Evolutionary conservation across 2,113 vertebrate genomes (phyloP).

Genomic region (Tautogolabrus adspersus): DNA sequence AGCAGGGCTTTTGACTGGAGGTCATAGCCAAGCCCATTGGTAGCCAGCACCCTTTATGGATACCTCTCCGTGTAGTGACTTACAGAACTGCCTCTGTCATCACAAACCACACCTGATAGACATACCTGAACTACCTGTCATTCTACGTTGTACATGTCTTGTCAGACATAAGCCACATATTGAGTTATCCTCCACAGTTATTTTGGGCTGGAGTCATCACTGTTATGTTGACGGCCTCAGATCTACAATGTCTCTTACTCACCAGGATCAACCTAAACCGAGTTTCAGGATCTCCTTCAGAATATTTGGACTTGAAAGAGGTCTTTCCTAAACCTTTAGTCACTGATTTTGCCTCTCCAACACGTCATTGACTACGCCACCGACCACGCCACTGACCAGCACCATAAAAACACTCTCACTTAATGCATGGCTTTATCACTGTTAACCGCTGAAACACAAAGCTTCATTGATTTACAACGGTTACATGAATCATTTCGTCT

Average conservation of each 20-base stretch:
- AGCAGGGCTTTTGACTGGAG: not conserved
- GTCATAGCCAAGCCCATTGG: too few species aligned
- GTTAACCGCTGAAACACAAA: not conserved
- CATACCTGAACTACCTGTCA: not conserved
- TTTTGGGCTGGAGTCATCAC: not conserved
- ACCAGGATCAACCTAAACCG: not conserved
- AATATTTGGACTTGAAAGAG: not conserved
- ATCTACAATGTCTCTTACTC: not conserved
- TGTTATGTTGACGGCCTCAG: not conserved
- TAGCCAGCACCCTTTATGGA: not conserved
- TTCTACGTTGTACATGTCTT: not conserved
- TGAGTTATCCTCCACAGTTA: not conserved
- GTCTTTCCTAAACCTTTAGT: not conserved
- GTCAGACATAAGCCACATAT: conserved; percentile 4
- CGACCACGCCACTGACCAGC: too few species aligned
- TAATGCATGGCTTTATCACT: not conserved
- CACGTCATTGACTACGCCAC: not conserved
- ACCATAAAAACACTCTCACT: not conserved
- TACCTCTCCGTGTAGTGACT: not conserved
- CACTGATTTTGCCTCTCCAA: not conserved
- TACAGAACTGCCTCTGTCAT: not conserved
- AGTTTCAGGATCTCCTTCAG: not conserved
- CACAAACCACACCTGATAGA: not conserved
- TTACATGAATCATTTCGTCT: not conserved
- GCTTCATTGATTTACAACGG: not conserved